Evolutionary conservation across 2,888 invertebrate species (phyloP).

Genomic region (Agrotis puta): DNA sequence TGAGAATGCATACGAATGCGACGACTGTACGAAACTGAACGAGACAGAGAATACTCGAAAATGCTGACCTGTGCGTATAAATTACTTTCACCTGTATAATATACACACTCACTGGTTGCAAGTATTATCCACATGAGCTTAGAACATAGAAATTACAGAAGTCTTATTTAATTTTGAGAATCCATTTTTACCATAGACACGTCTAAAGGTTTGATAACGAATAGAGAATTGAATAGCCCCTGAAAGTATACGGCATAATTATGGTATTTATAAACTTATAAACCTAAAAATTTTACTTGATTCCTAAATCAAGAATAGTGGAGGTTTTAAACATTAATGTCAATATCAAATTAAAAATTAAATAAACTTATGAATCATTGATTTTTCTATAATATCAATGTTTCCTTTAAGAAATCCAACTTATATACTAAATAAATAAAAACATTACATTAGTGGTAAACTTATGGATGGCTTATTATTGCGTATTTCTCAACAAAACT

Average conservation of each 20-base stretch:
- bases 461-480: constrained; percentile 10
- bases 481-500: constrained; percentile 20
- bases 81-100: no score
- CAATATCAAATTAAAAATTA: constrained; percentile 24
- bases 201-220: no score
- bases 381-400: constrained; percentile 27
- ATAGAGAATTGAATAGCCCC: constrained; percentile 1
- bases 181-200: no score
- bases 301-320: constrained; percentile 39
- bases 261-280: constrained; percentile 14
- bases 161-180: no score
- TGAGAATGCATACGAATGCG: no score
- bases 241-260: constrained; percentile 9
- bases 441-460: constrained; percentile 42
- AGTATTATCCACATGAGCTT: no score
- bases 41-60: no score
- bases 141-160: no score
- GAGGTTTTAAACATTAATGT: constrained; percentile 41
- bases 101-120: no score
- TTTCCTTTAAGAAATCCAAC: no score
- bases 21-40: no score
- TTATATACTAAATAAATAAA: constrained; percentile 1
- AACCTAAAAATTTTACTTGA: constrained; percentile 17
- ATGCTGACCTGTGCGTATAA: no score
- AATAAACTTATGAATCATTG: constrained; percentile 26